Base-by-base conservation (phyloP, 2,797 vertebrate genomes). In the Trichosurus vulpecula region DNA sequence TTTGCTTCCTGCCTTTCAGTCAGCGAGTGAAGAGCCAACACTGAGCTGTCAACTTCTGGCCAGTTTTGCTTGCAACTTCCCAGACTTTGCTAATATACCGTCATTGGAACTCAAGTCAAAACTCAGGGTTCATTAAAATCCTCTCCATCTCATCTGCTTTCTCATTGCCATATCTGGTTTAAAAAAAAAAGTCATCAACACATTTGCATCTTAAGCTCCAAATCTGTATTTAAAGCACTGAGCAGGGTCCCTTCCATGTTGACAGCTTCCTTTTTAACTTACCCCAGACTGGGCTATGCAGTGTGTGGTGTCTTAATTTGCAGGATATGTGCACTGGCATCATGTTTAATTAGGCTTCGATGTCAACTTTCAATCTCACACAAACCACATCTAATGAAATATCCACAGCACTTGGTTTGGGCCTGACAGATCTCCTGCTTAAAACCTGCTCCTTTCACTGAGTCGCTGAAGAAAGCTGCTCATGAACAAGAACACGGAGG, bases 171-270 rank as follows among this genome's bases (percentile, higher is more conserved):
- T 87, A 87, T 87, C 74, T 51, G 41, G 53, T 51, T 89, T 89
- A 61, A 87, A 94, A 95, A 93, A 52, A 92, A 95, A 93, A 94
- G 92, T n/a, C 93, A 95, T 95, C 58, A 92, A 47, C 0, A 58
- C 12, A 96, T 98, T 97, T 97, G 94, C 95, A 97, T 97, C 97
- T 98, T 95, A 97, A 97, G 97, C 97, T 95, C 66, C 61, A 90
- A 96, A 94, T 96, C 90, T 96, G 93, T 96, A 93, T 96, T 97
- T 96, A 97, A 96, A 94, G 94, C 94, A 51, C 92, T 92, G 94
- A 94, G 66, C 95, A 92, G 92, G 92, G 95, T 93, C 96, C 91
- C 95, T 94, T 93, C 90, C 61, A 90, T n/a, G 19, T 54, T 96
- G 95, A 95, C 97, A 97, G 96, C 92, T 94, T 97, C 95, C 95